Percentiles rank a stretch among this genome's conserved stretches.
phyloP scores from a whole-genome alignment of 2,113 vertebrate species.

The Lutjanus erythropterus region DNA sequence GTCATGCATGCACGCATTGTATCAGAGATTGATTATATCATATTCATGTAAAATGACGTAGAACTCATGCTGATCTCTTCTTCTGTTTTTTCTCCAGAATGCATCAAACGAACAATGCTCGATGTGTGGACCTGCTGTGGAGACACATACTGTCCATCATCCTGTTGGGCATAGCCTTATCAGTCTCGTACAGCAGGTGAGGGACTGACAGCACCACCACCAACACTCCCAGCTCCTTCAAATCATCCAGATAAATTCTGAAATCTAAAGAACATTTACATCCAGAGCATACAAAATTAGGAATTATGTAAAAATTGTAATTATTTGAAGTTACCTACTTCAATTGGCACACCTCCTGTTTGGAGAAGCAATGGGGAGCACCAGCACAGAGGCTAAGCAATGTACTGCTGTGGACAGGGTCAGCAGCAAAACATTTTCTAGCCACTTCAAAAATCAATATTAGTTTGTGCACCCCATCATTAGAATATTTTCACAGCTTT shows the following conservation, averaged over 20 bases:
- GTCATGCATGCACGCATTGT: neutral
- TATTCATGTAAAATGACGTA: neutral
- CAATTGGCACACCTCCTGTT: no score
- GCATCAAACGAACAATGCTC: constrained; percentile 99
- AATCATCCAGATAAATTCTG: neutral
- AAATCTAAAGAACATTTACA: neutral
- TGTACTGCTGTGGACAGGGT: no score
- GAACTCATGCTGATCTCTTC: constrained; percentile 43
- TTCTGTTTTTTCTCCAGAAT: constrained; percentile 94
- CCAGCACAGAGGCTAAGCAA: no score
- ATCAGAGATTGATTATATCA: neutral
- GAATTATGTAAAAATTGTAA: neutral
- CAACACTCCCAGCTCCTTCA: neutral
- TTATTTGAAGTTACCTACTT: no score
- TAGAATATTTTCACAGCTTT: no score
- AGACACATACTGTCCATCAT: constrained; percentile 94
- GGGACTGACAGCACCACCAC: constrained; percentile 8
- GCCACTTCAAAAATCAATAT: no score
- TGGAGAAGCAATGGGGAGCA: no score
- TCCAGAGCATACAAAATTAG: neutral
- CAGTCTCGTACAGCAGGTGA: constrained; percentile 98
- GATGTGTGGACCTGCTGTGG: constrained; percentile 98
- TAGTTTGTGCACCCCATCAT: no score
- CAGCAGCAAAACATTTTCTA: no score
- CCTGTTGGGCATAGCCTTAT: constrained; percentile 91